Conservation (phyloP, 2,888 invertebrate species). For the Athalia rosae region DNA sequence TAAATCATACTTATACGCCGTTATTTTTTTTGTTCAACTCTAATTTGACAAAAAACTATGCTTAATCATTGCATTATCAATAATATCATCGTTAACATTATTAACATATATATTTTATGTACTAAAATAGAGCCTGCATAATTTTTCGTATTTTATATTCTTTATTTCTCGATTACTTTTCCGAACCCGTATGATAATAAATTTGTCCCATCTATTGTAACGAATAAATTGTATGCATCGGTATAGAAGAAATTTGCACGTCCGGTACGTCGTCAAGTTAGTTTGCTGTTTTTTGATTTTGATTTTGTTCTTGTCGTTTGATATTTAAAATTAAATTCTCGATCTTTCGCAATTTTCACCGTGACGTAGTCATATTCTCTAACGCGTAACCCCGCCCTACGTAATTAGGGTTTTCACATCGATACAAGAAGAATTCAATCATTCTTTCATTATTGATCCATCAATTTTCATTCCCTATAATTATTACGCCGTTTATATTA, state of each 20-base stretch:
- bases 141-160: neutral
- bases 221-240: too few relatives aligned
- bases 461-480: neutral
- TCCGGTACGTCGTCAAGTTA: too few relatives aligned
- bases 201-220: neutral
- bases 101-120: conserved; percentile 22
- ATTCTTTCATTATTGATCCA: conserved; percentile 9
- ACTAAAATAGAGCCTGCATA: conserved; percentile 47
- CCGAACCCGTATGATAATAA: neutral
- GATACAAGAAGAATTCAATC: neutral
- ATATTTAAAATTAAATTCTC: neutral
- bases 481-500: neutral
- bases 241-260: too few relatives aligned
- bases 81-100: neutral
- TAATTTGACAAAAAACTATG: too few relatives aligned
- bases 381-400: neutral
- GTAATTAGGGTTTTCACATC: neutral
- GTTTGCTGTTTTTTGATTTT: too few relatives aligned
- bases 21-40: too few relatives aligned
- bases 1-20: too few relatives aligned
- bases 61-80: too few relatives aligned
- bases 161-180: neutral
- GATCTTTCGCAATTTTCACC: neutral
- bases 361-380: neutral
- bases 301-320: neutral